phyloP scores from a whole-genome alignment of 2,113 vertebrate species.

The Benitochromis conjunctus region DNA sequence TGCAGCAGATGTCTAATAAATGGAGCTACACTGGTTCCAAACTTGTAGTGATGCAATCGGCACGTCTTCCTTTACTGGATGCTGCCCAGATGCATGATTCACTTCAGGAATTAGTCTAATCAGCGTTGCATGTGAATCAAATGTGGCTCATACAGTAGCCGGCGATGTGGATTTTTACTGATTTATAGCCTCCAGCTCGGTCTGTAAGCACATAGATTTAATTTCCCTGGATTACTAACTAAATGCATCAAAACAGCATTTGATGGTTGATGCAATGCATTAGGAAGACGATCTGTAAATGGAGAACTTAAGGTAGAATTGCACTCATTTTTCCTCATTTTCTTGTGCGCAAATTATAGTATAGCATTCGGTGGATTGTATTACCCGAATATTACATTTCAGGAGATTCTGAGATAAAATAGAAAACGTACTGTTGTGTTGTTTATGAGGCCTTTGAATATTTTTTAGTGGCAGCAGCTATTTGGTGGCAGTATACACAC shows the following conservation, averaged over 20 bases:
- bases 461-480: not conserved
- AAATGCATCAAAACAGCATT: not conserved
- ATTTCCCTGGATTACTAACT: not conserved
- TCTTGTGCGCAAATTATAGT: not conserved
- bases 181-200: not conserved
- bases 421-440: not conserved
- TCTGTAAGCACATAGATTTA: not conserved
- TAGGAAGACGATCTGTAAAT: not conserved
- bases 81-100: slow-evolving; percentile 35
- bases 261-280: not conserved
- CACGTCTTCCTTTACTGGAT: not conserved
- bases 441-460: not conserved
- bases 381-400: not conserved
- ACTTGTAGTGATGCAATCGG: slow-evolving; percentile 2
- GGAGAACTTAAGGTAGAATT: not conserved
- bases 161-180: not conserved
- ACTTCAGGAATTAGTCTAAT: slow-evolving; percentile 39
- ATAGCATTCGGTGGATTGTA: not conserved
- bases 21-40: slow-evolving; percentile 5
- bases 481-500: not conserved
- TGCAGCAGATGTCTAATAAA: slow-evolving; percentile 69
- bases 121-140: slow-evolving; percentile 15
- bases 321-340: not conserved
- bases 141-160: not conserved
- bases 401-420: not conserved